Percentiles rank a stretch among this genome's conserved stretches.
Conservation (phyloP, 2,797 vertebrate genomes). For the Propithecus perrieri region DNA sequence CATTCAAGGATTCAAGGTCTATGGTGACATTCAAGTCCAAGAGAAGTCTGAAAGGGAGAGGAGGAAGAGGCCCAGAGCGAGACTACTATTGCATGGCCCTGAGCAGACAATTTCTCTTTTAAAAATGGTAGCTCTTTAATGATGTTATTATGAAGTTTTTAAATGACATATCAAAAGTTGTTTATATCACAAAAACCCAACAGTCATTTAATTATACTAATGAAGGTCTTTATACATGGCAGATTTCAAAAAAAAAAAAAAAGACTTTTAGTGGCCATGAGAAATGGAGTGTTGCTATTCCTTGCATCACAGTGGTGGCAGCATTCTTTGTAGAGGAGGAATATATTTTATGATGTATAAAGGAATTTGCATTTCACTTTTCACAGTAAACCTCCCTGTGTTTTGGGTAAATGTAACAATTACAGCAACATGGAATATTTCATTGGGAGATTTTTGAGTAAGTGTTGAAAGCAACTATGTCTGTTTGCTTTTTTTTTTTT, state of each 20-base stretch:
- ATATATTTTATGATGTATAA: constrained; percentile 77
- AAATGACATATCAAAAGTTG: constrained; percentile 69
- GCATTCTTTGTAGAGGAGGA: constrained; percentile 68
- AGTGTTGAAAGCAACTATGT: constrained; percentile 81
- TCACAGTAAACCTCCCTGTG: constrained; percentile 73
- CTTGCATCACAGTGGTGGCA: constrained; percentile 27
- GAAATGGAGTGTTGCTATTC: constrained; percentile 32
- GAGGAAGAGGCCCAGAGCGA: constrained; percentile 54
- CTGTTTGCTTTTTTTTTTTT: constrained; percentile 44
- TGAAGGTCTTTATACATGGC: constrained; percentile 71
- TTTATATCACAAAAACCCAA: constrained; percentile 70
- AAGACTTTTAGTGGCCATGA: constrained; percentile 2
- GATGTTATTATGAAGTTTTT: constrained; percentile 66
- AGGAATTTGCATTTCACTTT: constrained; percentile 81
- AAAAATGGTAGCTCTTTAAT: constrained; percentile 65
- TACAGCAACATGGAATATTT: constrained; percentile 73
- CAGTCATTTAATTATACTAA: constrained; percentile 74
- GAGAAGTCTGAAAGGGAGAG: constrained; percentile 80
- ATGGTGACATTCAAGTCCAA: constrained; percentile 89
- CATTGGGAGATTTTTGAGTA: constrained; percentile 78
- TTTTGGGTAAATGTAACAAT: constrained; percentile 77
- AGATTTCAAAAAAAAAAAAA: neutral
- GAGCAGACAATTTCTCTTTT: constrained; percentile 78
- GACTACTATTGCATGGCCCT: constrained; percentile 57
- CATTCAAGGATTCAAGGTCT: constrained; percentile 94